Conservation (phyloP, 1,140 invertebrate species). For the Pseudomyrmex dendroicus region DNA sequence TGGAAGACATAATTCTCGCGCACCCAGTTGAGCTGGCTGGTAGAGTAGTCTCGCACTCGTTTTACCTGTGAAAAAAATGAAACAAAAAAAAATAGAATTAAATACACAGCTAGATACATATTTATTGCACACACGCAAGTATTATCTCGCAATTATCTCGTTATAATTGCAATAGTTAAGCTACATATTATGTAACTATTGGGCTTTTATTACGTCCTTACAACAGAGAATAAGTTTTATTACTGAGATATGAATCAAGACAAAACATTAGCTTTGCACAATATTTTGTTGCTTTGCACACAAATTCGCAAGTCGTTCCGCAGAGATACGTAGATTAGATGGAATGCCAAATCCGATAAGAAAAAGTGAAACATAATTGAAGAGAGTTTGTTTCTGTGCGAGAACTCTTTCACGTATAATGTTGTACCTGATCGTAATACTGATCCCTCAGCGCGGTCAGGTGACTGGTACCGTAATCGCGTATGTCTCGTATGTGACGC, state of each 20-base stretch:
- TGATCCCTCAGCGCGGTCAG: conserved; percentile 94
- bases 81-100: conserved; percentile 40
- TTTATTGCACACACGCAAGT: not conserved
- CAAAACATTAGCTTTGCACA: not conserved
- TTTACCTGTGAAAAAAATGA: conserved; percentile 87
- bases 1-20: conserved; percentile 98
- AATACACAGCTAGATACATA: conserved; percentile 6
- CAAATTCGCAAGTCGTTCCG: not conserved
- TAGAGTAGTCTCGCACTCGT: conserved; percentile 95
- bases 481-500: conserved; percentile 94
- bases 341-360: not conserved
- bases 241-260: not conserved
- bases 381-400: not conserved
- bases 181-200: not conserved
- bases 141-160: conserved; percentile 22
- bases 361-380: conserved; percentile 2
- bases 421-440: conserved; percentile 94
- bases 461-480: conserved; percentile 95
- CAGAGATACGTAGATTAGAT: conserved; percentile 7
- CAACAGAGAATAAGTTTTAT: not conserved
- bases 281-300: conserved; percentile 5
- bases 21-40: conserved; percentile 95
- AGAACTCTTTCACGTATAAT: not conserved
- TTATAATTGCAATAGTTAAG: conserved; percentile 3
- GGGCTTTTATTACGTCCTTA: not conserved